Conservation (phyloP, 2,113 vertebrate species). For the Setophaga coronata region DNA sequence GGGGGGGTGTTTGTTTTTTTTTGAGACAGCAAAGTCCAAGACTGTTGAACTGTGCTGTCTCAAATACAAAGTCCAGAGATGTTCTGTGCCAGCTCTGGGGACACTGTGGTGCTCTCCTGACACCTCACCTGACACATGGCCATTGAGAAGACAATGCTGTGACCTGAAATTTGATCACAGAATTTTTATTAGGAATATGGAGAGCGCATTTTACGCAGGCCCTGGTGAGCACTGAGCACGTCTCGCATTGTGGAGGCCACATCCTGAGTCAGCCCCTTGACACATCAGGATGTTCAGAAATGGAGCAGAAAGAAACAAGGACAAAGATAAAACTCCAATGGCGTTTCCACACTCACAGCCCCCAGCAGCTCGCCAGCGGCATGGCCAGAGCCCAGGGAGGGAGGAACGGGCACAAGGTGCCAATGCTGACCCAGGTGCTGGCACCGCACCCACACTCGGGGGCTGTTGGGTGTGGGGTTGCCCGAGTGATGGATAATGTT, state of each 20-base stretch:
- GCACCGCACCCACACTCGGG: background rate
- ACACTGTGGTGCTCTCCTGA: fast-evolving
- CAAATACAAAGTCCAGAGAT: background rate
- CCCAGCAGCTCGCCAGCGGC: fast-evolving
- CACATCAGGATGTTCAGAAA: fast-evolving
- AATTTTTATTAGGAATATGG: fast-evolving
- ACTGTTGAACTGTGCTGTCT: background rate
- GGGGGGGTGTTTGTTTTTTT: background rate
- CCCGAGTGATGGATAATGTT: fast-evolving
- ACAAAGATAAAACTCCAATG: fast-evolving
- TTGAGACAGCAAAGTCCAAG: background rate
- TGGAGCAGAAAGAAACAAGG: fast-evolving
- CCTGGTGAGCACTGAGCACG: fast-evolving
- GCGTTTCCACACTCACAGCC: fast-evolving
- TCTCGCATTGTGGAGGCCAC: background rate
- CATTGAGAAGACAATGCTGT: fast-evolving
- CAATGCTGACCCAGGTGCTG: fast-evolving
- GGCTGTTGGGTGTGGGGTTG: fast-evolving
- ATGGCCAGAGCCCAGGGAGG: background rate
- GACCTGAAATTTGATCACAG: fast-evolving
- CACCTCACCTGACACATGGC: background rate
- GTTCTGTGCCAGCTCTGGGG: background rate
- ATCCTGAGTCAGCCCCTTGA: fast-evolving
- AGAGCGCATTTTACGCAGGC: fast-evolving
- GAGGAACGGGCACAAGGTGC: fast-evolving